A percentile compares a stretch with the other conserved stretches of the same genome.
Evolutionary conservation across 2,797 vertebrate genomes (phyloP).

Genomic region (Fratercula arctica): DNA sequence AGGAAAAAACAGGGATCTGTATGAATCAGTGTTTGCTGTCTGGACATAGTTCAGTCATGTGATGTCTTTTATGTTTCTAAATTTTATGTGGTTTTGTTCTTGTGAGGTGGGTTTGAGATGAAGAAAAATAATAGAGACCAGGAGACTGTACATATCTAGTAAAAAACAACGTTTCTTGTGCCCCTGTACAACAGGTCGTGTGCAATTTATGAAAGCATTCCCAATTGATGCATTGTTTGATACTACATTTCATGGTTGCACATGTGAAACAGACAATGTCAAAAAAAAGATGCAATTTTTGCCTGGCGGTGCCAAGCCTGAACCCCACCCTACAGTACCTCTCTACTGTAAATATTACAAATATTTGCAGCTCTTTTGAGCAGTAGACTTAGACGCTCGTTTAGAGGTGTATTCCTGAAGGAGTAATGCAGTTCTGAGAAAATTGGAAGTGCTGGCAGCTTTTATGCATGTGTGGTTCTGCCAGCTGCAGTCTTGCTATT

Average conservation of each 20-base stretch:
- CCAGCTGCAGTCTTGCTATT: neutral
- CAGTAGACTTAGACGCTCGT: neutral
- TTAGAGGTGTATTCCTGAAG: neutral
- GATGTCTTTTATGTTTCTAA: neutral
- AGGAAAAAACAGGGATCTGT: neutral
- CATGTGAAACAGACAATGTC: neutral
- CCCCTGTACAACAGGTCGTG: neutral
- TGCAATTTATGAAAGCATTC: fast-evolving
- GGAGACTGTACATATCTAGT: neutral
- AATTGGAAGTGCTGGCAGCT: neutral
- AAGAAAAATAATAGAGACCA: neutral
- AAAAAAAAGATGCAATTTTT: neutral
- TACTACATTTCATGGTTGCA: neutral
- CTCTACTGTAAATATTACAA: neutral
- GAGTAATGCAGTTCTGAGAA: neutral
- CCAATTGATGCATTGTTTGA: neutral
- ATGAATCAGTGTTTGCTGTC: neutral
- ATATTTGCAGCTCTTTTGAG: neutral
- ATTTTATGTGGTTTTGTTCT: neutral
- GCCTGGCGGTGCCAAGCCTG: neutral
- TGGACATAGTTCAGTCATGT: neutral
- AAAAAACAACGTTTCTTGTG: neutral
- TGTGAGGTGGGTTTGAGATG: neutral
- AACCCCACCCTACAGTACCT: neutral
- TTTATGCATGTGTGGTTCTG: neutral